phyloP scores from a whole-genome alignment of 2,113 vertebrate species.

The Perca flavescens region DNA sequence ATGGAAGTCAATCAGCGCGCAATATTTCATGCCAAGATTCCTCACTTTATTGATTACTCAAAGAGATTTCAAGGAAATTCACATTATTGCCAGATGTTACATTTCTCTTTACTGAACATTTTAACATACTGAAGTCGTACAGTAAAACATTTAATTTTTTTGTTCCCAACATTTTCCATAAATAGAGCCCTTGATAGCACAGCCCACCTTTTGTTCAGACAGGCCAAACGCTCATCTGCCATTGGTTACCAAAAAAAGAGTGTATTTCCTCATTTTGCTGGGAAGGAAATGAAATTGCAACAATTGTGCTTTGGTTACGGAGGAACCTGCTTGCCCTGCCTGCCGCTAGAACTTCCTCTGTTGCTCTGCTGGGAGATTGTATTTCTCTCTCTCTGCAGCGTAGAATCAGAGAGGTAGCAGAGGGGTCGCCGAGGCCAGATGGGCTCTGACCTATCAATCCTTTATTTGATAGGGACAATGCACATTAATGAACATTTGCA shows the following conservation, averaged over 20 bases:
- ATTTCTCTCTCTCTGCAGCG: constrained; percentile 61
- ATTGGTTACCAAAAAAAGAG: constrained; percentile 49
- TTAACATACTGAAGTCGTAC: neutral
- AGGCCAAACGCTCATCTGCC: constrained; percentile 52
- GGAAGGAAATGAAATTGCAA: constrained; percentile 76
- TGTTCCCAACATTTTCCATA: constrained; percentile 24
- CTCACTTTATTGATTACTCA: constrained; percentile 60
- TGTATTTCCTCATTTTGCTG: constrained; percentile 69
- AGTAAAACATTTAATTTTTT: constrained; percentile 22
- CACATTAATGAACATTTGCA: too few species aligned
- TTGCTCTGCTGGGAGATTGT: constrained; percentile 64
- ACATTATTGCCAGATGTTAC: constrained; percentile 50
- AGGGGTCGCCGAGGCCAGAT: constrained; percentile 45
- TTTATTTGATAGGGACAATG: too few species aligned
- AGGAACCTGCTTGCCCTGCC: constrained; percentile 70
- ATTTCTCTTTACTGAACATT: constrained; percentile 17
- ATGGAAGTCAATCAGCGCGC: constrained; percentile 50
- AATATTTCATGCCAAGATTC: constrained; percentile 30
- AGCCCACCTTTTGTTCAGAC: constrained; percentile 36
- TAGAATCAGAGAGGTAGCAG: constrained; percentile 32
- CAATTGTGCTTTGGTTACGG: constrained; percentile 74
- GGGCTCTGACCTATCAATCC: constrained; percentile 45
- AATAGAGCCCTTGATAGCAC: constrained; percentile 28
- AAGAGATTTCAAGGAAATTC: constrained; percentile 40
- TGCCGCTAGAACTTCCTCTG: constrained; percentile 76